Base-by-base conservation (phyloP, 2,113 vertebrate species). In the Rattus rattus region DNA sequence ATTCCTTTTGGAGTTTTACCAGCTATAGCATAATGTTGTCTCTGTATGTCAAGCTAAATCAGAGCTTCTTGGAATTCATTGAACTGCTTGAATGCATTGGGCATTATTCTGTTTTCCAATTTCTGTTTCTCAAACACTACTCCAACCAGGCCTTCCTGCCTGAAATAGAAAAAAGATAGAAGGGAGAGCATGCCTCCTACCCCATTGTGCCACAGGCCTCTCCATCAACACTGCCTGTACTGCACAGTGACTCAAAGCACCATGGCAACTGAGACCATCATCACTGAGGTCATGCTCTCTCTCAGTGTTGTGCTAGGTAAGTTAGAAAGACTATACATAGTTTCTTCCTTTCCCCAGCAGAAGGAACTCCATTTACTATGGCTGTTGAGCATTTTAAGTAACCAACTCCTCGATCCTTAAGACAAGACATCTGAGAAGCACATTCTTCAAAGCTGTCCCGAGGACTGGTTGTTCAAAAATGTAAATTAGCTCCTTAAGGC, bases 1-100 rank as follows among this genome's bases (percentile, higher is more conserved):
- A 95, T 92, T 97, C 67, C 72, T 91, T 95, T 61, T 73, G 93
- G 81, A 86, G 47, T 94, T 92, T 94, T 63, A 84, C 73, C 89
- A 89, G 61, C 91, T 92, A 33, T 83, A 75, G 86, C 49, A 49
- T 72, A 92, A 73, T 89, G 61, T 75, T 83, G 76, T 24, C 80
- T 96, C 47, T 49, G 5, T 85, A 49, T 65, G 65, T 88, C 65
- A 49, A 75, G 76, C 52, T 91, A n/a, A 70, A 89, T 30, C 36
- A 80, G n/a, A 54, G 52, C 73, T 81, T 97, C 81, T 96, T 92
- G 49, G 76, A 88, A 96, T 91, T 97, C 26, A 49, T 0, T 4
- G 12, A 91, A 56, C 90, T 85, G 8, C 52, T 85, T 26, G 14
- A 47, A 73, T 43, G 30, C 33, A 33, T 72, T 36, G n/a, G 52